phyloP scores from a whole-genome alignment of 1,140 invertebrate genomes.

The Brachionus paranguensis region DNA sequence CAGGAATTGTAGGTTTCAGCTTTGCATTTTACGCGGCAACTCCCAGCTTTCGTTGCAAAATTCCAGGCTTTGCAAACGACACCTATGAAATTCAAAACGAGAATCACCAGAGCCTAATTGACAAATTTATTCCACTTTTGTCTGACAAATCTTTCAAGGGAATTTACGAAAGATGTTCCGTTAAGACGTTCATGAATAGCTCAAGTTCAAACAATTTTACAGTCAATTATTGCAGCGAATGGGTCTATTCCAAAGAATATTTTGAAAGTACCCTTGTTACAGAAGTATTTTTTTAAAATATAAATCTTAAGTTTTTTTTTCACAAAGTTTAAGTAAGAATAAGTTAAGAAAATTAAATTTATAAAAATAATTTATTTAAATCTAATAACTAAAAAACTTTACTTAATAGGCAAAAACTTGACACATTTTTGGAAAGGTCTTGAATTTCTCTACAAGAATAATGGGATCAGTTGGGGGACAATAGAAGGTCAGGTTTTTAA shows the following conservation, averaged over 20 bases:
- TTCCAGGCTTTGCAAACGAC: neutral
- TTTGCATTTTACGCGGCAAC: neutral
- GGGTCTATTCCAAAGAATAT: conserved; percentile 29
- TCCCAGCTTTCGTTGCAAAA: neutral
- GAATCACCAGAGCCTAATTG: neutral
- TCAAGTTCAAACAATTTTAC: neutral
- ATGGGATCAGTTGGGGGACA: too few species aligned
- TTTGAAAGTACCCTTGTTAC: conserved; percentile 18
- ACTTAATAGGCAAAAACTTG: too few species aligned
- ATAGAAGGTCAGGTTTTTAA: too few species aligned
- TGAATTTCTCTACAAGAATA: too few species aligned
- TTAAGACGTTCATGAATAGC: neutral
- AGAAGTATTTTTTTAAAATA: neutral
- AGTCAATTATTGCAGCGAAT: neutral
- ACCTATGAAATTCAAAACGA: conserved; percentile 18
- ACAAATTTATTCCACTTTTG: neutral
- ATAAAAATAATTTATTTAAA: too few species aligned
- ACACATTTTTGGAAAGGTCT: too few species aligned
- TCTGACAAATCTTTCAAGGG: neutral
- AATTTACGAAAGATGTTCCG: neutral
- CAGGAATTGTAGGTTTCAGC: neutral
- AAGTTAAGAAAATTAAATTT: too few species aligned
- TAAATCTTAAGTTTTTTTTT: neutral
- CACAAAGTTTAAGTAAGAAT: too few species aligned
- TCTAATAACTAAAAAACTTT: too few species aligned